A percentile compares a stretch with the other conserved stretches of the same genome.
Conservation (phyloP, 2,888 invertebrate genomes). For the Anaspis maculata region DNA sequence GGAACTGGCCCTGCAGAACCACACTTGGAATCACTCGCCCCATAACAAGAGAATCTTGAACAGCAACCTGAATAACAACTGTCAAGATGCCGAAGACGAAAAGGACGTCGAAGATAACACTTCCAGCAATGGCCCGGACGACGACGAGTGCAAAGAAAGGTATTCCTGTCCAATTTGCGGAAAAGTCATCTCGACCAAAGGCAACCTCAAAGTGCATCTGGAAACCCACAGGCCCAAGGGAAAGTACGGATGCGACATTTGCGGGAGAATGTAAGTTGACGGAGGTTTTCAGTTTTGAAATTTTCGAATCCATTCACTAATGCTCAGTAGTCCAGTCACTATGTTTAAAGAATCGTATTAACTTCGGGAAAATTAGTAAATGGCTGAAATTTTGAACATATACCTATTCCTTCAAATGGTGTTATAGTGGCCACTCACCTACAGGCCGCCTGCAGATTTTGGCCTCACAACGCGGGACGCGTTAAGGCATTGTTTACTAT, state of each 20-base stretch:
- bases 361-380: too few species aligned
- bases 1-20: constrained; percentile 21
- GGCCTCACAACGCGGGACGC: too few species aligned
- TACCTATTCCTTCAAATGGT: too few species aligned
- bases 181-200: constrained; percentile 53
- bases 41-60: constrained; percentile 18
- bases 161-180: constrained; percentile 53
- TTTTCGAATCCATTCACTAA: too few species aligned
- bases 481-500: too few species aligned
- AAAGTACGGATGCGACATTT: constrained; percentile 55
- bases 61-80: constrained; percentile 14
- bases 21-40: constrained; percentile 19
- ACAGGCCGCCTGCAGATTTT: too few species aligned
- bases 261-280: constrained; percentile 59
- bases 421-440: too few species aligned
- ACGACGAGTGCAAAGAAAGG: constrained; percentile 19
- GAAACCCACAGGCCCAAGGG: constrained; percentile 56
- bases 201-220: constrained; percentile 55
- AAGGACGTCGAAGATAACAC: constrained; percentile 15
- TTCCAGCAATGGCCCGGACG: constrained; percentile 13
- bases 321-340: too few species aligned
- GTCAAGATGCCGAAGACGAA: constrained; percentile 12
- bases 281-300: too few species aligned
- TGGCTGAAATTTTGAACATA: too few species aligned
- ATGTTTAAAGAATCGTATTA: too few species aligned